Percentiles rank a stretch among this genome's conserved stretches.
Evolutionary conservation across 35 echinoderm and acorn worm species (phyloP).

Genomic region (Hemicentrotus pulcherrimus): DNA sequence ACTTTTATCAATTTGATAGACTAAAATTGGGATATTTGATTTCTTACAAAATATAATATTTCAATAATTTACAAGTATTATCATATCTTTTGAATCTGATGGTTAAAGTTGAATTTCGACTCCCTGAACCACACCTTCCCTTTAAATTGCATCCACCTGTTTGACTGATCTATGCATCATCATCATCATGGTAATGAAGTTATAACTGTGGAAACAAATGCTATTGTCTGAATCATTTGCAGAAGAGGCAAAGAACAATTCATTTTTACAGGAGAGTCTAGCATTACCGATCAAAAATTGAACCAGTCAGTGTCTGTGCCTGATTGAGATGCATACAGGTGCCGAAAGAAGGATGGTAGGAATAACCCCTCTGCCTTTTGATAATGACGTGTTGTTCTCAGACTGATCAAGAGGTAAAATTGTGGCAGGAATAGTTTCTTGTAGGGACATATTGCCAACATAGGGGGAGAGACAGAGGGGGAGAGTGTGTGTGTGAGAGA

Average conservation of each 20-base stretch:
- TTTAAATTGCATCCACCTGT: conserved; percentile 10
- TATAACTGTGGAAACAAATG: background rate
- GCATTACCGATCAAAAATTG: background rate
- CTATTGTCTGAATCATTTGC: background rate
- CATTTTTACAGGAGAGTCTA: background rate
- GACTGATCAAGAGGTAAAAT: too few species aligned
- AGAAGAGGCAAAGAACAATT: background rate
- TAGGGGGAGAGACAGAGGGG: too few species aligned
- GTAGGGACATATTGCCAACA: too few species aligned
- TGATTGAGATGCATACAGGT: background rate
- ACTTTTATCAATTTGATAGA: too few species aligned
- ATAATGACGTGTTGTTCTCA: background rate
- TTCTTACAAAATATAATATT: too few species aligned
- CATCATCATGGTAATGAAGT: background rate
- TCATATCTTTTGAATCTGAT: too few species aligned
- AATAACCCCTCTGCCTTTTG: background rate
- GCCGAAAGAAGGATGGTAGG: too few species aligned
- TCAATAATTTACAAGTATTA: too few species aligned
- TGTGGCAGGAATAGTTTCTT: too few species aligned
- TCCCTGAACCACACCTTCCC: background rate
- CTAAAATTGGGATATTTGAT: too few species aligned
- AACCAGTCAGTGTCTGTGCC: background rate
- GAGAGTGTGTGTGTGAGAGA: too few species aligned
- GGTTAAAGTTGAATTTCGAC: background rate
- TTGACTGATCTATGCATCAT: background rate